phyloP scores from a whole-genome alignment of 2,797 vertebrate genomes.

The Hyperoplus immaculatus region DNA sequence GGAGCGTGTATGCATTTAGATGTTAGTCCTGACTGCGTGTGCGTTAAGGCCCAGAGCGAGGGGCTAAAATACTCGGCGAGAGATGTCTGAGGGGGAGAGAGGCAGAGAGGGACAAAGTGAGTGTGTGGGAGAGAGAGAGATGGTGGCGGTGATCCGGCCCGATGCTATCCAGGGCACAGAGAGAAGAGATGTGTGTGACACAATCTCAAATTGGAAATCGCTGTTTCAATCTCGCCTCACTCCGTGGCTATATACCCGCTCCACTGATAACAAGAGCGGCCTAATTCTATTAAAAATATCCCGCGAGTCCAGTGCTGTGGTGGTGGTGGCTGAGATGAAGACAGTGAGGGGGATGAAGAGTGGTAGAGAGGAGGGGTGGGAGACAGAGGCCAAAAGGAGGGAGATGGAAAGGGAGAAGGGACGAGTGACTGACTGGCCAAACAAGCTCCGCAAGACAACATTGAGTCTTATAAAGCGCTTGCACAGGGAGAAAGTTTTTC shows the following conservation, averaged over 20 bases:
- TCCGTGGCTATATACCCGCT: slow-evolving; percentile 73
- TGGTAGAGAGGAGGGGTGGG: slow-evolving; percentile 19
- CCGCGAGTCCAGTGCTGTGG: slow-evolving; percentile 57
- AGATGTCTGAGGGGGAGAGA: slow-evolving; percentile 34
- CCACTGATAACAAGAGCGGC: slow-evolving; percentile 82
- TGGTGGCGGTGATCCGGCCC: slow-evolving; percentile 77
- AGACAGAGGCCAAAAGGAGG: slow-evolving; percentile 43
- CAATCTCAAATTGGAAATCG: slow-evolving; percentile 91
- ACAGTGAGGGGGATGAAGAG: slow-evolving; percentile 14
- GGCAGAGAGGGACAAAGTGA: slow-evolving; percentile 64
- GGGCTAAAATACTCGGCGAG: slow-evolving; percentile 63
- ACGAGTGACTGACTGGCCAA: slow-evolving; percentile 45
- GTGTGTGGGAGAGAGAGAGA: slow-evolving; percentile 67
- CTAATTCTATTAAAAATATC: slow-evolving; percentile 89
- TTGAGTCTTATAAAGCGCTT: slow-evolving; percentile 48
- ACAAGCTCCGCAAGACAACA: slow-evolving; percentile 57
- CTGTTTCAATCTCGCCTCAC: slow-evolving; percentile 88
- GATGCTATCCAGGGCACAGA: slow-evolving; percentile 83
- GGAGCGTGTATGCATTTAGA: slow-evolving; percentile 70
- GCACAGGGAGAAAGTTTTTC: slow-evolving; percentile 53
- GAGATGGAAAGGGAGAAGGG: slow-evolving; percentile 42
- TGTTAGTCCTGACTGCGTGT: slow-evolving; percentile 52
- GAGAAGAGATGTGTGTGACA: slow-evolving; percentile 87
- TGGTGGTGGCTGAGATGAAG: slow-evolving; percentile 62
- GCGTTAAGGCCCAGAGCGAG: slow-evolving; percentile 28